Percentiles rank a stretch among this genome's conserved stretches.
Conservation (phyloP, 1,140 invertebrate species). For the Pogonognathellus flavescens region DNA sequence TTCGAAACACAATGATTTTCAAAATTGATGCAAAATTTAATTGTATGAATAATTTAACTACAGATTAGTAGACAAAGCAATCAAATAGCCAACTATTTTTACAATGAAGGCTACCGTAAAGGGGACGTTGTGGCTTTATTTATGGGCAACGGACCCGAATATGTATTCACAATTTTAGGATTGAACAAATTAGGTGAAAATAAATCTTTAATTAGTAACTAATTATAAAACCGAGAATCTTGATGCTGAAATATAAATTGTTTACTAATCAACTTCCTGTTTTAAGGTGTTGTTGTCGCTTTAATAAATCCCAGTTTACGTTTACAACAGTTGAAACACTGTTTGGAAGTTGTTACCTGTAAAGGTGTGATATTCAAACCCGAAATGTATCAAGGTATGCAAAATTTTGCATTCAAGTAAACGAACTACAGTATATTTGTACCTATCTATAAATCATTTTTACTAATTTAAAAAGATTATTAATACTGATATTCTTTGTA, state of each 20-base stretch:
- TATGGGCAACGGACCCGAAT: slow-evolving; percentile 87
- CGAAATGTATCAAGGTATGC: slow-evolving; percentile 53
- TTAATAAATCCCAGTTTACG: slow-evolving; percentile 81
- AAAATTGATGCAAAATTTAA: slow-evolving; percentile 61
- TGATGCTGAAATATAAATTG: neutral
- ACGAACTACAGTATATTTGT: no score
- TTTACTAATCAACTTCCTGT: slow-evolving; percentile 3
- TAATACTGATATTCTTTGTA: neutral
- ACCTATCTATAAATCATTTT: no score
- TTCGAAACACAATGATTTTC: slow-evolving; percentile 62
- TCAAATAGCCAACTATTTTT: slow-evolving; percentile 82
- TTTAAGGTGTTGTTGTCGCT: slow-evolving; percentile 76
- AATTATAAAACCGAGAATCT: neutral
- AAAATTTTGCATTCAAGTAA: no score
- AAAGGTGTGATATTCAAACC: slow-evolving; percentile 55
- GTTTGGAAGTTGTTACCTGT: slow-evolving; percentile 70
- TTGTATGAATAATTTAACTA: neutral
- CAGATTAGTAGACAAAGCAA: slow-evolving; percentile 78
- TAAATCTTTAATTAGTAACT: neutral
- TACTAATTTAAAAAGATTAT: no score
- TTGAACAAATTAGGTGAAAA: slow-evolving; percentile 75
- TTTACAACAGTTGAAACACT: slow-evolving; percentile 76
- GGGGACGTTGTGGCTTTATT: slow-evolving; percentile 88
- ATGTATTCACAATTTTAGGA: slow-evolving; percentile 89
- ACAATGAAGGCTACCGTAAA: slow-evolving; percentile 76